Evolutionary conservation across 2,113 vertebrate species (phyloP).

Genomic region (Xenus cinereus): DNA sequence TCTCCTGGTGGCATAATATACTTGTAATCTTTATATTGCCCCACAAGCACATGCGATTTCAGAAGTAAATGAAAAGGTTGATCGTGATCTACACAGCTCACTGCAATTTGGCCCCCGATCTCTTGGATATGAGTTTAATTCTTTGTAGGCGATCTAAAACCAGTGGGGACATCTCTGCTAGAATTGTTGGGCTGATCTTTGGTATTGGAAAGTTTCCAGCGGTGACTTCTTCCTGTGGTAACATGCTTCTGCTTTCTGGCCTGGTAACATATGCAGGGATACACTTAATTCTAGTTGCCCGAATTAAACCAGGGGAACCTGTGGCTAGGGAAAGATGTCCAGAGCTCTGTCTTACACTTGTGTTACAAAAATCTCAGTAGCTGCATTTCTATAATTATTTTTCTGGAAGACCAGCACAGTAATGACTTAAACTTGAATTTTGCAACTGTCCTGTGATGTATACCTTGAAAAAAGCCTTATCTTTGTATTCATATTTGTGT

Average conservation of each 20-base stretch:
- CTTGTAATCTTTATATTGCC: neutral
- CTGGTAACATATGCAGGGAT: neutral
- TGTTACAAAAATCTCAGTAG: neutral
- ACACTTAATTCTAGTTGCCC: neutral
- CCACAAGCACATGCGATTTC: neutral
- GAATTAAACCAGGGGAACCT: neutral
- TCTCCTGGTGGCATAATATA: neutral
- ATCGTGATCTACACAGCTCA: neutral
- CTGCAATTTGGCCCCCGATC: neutral
- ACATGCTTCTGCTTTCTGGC: neutral
- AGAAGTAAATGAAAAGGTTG: neutral
- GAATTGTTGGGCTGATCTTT: neutral
- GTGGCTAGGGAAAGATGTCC: neutral
- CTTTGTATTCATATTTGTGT: slow-evolving; percentile 23
- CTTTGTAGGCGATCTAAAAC: neutral
- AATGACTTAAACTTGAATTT: slow-evolving; percentile 16
- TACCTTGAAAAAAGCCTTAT: slow-evolving; percentile 6
- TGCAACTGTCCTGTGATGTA: neutral
- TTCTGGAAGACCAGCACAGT: neutral
- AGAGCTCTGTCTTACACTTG: neutral
- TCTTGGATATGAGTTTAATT: neutral
- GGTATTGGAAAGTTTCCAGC: neutral
- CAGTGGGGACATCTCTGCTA: neutral
- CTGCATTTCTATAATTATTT: neutral
- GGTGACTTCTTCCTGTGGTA: neutral